These are phyloP conservation scores for Ophiothrix spiculata DNA, from an alignment of 35 echinoderm and acorn worm genomes.

Conservation along the genomic window DNA sequence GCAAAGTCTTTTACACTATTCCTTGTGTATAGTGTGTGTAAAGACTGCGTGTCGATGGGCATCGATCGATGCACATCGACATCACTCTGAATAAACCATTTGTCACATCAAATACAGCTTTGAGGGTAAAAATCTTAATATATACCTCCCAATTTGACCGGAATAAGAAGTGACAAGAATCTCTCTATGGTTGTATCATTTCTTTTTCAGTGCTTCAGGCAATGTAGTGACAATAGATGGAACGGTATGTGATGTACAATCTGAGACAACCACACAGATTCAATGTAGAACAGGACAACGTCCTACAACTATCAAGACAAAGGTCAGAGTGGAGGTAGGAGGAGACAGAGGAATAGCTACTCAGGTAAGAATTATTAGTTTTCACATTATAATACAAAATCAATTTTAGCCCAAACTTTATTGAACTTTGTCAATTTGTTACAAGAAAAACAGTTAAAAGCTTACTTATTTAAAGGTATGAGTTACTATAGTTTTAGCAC, in stretches of 20 bases:
- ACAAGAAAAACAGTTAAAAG: neutral
- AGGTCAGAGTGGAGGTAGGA: conserved; percentile 87
- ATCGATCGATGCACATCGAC: no score
- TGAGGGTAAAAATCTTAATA: no score
- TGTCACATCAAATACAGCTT: no score
- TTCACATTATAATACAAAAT: neutral
- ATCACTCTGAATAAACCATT: no score
- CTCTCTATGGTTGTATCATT: no score
- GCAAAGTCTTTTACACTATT: no score
- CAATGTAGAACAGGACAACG: conserved; percentile 67
- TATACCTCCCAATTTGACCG: no score
- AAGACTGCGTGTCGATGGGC: no score
- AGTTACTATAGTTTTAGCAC: neutral
- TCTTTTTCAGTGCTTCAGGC: conserved; percentile 53
- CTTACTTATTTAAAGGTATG: neutral
- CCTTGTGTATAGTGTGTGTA: no score
- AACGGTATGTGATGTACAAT: conserved; percentile 49
- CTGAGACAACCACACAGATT: conserved; percentile 62
- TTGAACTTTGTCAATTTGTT: neutral
- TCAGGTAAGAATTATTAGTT: conserved; percentile 47
- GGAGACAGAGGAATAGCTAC: conserved; percentile 53
- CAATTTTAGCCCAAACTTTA: neutral
- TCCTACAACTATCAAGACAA: conserved; percentile 44
- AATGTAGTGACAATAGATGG: conserved; percentile 88
- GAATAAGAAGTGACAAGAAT: no score